Evolutionary conservation across 2,888 invertebrate genomes (phyloP), one percentile per base, ranked within the genome.

Genomic region (Trilocha varians): DNA sequence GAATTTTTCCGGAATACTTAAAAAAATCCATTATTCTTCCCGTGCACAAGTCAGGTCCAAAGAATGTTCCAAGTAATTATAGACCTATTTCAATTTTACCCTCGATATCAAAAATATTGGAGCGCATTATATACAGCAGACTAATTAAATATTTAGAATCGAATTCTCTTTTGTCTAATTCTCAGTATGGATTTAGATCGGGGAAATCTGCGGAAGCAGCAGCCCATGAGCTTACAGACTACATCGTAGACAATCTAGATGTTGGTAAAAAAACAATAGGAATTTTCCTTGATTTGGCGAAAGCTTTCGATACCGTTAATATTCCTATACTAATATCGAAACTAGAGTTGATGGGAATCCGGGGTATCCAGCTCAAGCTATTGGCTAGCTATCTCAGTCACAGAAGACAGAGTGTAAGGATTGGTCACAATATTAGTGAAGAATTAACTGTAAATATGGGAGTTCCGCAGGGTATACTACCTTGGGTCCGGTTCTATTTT

Each of bases 271-370:
- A 50, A 36, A 38, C 36, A 35, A 14, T 48, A 3, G 32, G 43
- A 0, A 39, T 51, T 11, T 51, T 49, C 36, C 11, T 48, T 34
- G 44, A 45, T 16, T 32, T 45, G 4, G 37, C 41, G 14, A 47
- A 49, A 36, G 49, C 50, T 9, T 49, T 49, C 32, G 50, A 50
- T 25, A 46, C 50, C 1, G 44, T 50, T n/a, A 42, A 41, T 5
- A 16, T 44, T 13, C 39, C 47, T 13, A n/a, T 37, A 8, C 39
- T 46, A n/a, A 5, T 43, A 13, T 9, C 14, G 2, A 41, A 43
- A 18, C 34, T 46, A n/a, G 46, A 49, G 34, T 2, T 1, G 6
- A 6, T 46, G 2, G 46, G 49, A 16, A 36, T 46, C 14, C 13
- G 46, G 11, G 46, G 41, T 9, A 16, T 13, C 9, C 17, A 33